These are phyloP conservation scores for Thunnus thynnus DNA, from an alignment of 2,113 vertebrate genomes.

Conservation along the genomic window DNA sequence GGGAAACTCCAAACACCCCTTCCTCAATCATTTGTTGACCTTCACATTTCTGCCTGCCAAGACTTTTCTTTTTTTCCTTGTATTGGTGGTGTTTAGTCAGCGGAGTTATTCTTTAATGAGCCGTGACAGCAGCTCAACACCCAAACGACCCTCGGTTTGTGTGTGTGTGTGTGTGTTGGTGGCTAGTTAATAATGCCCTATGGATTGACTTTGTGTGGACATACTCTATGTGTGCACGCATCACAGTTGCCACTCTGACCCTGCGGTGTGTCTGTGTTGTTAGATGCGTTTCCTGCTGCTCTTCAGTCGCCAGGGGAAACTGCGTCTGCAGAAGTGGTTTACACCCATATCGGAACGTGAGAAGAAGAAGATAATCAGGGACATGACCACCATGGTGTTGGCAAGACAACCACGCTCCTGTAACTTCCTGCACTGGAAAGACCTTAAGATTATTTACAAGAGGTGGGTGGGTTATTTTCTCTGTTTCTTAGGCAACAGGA, in stretches of 20 bases:
- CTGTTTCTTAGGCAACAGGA: slow-evolving; percentile 2
- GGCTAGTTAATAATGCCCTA: slow-evolving; percentile 46
- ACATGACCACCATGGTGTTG: slow-evolving; percentile 93
- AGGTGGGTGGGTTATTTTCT: slow-evolving; percentile 80
- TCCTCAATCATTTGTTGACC: neutral
- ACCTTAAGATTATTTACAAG: slow-evolving; percentile 98
- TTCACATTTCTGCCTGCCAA: neutral
- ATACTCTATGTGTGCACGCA: neutral
- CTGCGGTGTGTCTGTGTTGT: neutral
- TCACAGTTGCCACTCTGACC: neutral
- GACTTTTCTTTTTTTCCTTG: neutral
- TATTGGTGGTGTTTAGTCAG: neutral
- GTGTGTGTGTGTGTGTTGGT: neutral
- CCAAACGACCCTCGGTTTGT: slow-evolving; percentile 13
- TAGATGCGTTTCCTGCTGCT: slow-evolving; percentile 98
- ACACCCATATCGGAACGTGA: slow-evolving; percentile 92
- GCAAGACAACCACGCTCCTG: slow-evolving; percentile 91
- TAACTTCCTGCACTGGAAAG: slow-evolving; percentile 97
- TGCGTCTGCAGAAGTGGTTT: slow-evolving; percentile 98
- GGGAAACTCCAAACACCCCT: neutral
- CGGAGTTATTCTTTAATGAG: slow-evolving; percentile 61
- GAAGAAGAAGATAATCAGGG: slow-evolving; percentile 94
- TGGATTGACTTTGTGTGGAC: neutral
- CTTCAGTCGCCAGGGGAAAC: slow-evolving; percentile 97
- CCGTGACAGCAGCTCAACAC: neutral